phyloP scores from a whole-genome alignment of 2,888 invertebrate genomes.

The Drosophila siamana region DNA sequence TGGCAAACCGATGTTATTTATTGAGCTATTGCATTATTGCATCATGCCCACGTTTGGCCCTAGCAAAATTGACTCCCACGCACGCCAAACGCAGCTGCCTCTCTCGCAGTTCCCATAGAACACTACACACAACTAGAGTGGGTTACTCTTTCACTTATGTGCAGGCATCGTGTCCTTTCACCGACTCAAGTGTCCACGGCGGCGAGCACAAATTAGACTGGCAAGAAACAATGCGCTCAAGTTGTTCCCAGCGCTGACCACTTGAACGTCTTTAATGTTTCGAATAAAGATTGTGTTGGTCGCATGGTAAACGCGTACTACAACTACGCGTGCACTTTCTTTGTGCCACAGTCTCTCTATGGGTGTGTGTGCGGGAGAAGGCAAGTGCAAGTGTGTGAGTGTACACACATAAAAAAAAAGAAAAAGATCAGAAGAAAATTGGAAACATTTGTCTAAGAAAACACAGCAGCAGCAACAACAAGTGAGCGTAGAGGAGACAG shows the following conservation, averaged over 20 bases:
- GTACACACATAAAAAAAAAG: constrained; percentile 50
- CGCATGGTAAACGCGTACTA: constrained; percentile 81
- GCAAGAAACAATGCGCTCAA: constrained; percentile 42
- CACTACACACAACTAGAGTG: constrained; percentile 8
- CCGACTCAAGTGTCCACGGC: constrained; percentile 68
- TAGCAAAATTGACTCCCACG: constrained; percentile 71
- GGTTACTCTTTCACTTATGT: constrained; percentile 61
- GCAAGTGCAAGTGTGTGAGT: constrained; percentile 17
- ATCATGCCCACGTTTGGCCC: constrained; percentile 61
- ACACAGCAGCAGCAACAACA: constrained; percentile 54
- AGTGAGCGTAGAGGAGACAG: background rate
- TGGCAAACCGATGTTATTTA: constrained; percentile 28
- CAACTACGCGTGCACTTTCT: constrained; percentile 56
- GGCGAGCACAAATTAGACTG: constrained; percentile 73
- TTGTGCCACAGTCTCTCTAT: constrained; percentile 46
- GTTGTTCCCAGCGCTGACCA: constrained; percentile 73
- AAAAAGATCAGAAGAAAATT: constrained; percentile 56
- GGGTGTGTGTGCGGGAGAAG: constrained; percentile 21
- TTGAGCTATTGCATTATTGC: constrained; percentile 43
- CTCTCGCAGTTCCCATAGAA: constrained; percentile 29
- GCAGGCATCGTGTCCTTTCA: constrained; percentile 53
- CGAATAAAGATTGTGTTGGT: constrained; percentile 29
- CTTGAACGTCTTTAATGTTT: constrained; percentile 57
- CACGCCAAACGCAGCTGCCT: constrained; percentile 71
- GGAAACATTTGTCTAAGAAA: constrained; percentile 76